A percentile compares a stretch with the other conserved stretches of the same genome.
phyloP scores from a whole-genome alignment of 2,797 vertebrate genomes.

The Hippopotamyrus pictus region DNA sequence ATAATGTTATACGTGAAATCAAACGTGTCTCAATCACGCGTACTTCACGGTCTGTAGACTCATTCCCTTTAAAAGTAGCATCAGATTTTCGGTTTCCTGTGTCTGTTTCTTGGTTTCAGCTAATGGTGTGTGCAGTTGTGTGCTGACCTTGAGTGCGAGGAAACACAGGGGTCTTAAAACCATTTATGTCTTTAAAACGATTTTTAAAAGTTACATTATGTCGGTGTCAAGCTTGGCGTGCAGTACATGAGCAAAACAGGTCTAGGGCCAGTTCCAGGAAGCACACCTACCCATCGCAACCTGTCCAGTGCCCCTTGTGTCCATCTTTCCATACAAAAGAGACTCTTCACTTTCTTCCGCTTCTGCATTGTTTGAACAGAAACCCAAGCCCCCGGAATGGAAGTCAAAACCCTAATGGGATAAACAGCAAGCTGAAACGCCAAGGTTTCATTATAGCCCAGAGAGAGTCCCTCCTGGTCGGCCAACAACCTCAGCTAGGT shows the following conservation, averaged over 20 bases:
- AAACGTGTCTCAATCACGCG: neutral
- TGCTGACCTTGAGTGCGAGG: neutral
- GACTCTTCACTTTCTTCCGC: neutral
- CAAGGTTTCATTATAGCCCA: neutral
- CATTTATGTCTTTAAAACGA: neutral
- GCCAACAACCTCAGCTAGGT: neutral
- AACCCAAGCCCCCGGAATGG: slow-evolving; percentile 7
- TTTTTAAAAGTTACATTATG: neutral
- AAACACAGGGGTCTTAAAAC: neutral
- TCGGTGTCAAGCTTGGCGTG: slow-evolving; percentile 7
- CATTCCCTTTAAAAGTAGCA: neutral
- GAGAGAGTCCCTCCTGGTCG: neutral
- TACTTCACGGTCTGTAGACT: neutral
- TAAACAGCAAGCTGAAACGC: slow-evolving; percentile 7
- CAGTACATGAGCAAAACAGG: slow-evolving; percentile 10
- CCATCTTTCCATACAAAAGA: neutral
- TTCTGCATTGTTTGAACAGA: neutral
- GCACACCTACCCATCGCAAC: neutral
- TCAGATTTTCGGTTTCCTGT: neutral
- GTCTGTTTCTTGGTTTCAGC: neutral
- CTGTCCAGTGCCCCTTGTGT: neutral
- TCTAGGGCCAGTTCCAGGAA: neutral
- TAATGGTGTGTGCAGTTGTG: neutral
- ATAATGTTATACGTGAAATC: neutral
- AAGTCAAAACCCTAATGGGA: slow-evolving; percentile 17